Evolutionary conservation across 2,888 invertebrate species (phyloP).

Genomic region (Drosophila buzzatii): DNA sequence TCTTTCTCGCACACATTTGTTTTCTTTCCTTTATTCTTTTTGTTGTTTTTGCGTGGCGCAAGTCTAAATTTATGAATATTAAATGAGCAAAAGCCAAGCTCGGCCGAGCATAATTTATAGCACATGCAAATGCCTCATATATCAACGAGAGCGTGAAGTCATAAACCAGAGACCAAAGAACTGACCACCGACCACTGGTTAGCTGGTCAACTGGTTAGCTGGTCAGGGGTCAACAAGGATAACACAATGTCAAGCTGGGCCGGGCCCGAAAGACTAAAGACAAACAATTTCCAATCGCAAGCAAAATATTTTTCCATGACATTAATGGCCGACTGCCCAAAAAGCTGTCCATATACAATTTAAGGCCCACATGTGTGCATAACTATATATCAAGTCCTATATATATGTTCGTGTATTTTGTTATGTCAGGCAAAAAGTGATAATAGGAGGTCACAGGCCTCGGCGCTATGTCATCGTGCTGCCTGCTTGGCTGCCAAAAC

Average conservation of each 20-base stretch:
- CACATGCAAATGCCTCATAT: constrained; percentile 77
- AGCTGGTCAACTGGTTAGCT: constrained; percentile 30
- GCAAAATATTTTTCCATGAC: constrained; percentile 73
- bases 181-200: constrained; percentile 29
- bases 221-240: constrained; percentile 58
- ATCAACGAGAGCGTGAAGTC: constrained; percentile 69
- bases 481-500: constrained; percentile 64
- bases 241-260: constrained; percentile 60
- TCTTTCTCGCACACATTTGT: constrained; percentile 10
- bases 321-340: constrained; percentile 66
- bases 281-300: constrained; percentile 77
- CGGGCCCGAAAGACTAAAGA: constrained; percentile 39
- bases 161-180: constrained; percentile 49
- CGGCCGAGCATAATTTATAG: constrained; percentile 65
- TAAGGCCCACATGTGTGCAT: constrained; percentile 25
- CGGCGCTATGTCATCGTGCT: constrained; percentile 50
- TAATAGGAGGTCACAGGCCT: constrained; percentile 34
- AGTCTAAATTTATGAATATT: constrained; percentile 77
- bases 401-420: constrained; percentile 35
- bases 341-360: constrained; percentile 31
- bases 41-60: constrained; percentile 28
- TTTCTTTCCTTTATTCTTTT: constrained; percentile 15
- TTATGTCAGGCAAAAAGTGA: constrained; percentile 59
- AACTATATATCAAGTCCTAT: constrained; percentile 12
- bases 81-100: constrained; percentile 65